Evolutionary conservation across 35 echinoderm and acorn worm species (phyloP), one percentile per base, ranked within the genome.

Genomic region (Strongylocentrotus purpuratus): DNA sequence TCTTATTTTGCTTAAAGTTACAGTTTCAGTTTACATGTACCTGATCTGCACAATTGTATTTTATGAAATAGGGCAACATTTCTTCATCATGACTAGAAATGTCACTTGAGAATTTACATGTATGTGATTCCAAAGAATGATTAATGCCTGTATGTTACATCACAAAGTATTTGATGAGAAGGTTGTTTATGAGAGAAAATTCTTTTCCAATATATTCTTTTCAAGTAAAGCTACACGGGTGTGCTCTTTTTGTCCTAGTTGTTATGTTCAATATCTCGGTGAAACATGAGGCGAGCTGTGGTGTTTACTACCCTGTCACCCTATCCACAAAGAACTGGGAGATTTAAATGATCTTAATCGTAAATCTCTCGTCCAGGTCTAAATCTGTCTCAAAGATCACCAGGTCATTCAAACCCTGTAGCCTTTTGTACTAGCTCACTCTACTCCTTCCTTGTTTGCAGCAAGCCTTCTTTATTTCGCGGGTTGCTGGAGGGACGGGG

Each of bases 301-400:
- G 20, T n/a, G 65, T 78, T 78, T 78, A 78, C 22, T 7, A 5
- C 65, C 4, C 22, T 78, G 65, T 78, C 28, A 78, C 28, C 28
- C 25, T 28, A 78, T 78, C 65, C 65, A 78, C 22, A 78, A 78
- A 28, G 65, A 78, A 78, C 65, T 78, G 65, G 28, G 65, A 78
- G 65, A 78, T 78, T 78, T 78, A 78, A 55, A 78, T 78, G 65
- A 78, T 78, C 65, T 78, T n/a, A 59, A 78, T 78, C 65, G 20
- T 78, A n/a, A 78, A 78, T 78, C 65, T 22, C 65, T 78, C 28
- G 65, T 28, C 65, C 22, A n/a, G 65, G 18, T 78, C 65, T 78
- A 78, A 78, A 78, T 78, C 22, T 78, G 25, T 78, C 65, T n/a
- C 65, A 78, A 78, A 78, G 65, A 78, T 78, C 65, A 78, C 65